Percentiles rank a stretch among this genome's conserved stretches.
These are phyloP conservation scores for Chondrilla cf. caribensis DNA, from an alignment of 37 sponge, comb jelly and placozoan species.

Conservation along the genomic window DNA sequence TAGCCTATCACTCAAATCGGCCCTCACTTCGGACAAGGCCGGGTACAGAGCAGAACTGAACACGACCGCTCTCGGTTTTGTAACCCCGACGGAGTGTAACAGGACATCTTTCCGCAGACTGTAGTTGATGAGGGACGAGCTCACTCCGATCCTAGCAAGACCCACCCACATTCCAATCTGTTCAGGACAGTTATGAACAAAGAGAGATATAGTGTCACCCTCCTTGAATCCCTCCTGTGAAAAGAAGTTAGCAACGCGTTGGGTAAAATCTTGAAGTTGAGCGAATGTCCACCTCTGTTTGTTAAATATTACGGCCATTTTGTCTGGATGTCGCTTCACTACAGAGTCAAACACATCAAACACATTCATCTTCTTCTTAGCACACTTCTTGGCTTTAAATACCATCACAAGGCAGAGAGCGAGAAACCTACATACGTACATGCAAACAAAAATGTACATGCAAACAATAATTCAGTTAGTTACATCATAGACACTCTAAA, in stretches of 20 bases:
- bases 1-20: not conserved
- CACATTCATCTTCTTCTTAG: slow-evolving; percentile 4
- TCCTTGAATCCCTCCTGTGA: slow-evolving; percentile 24
- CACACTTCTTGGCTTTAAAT: no score
- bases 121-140: slow-evolving; percentile 77
- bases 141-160: slow-evolving; percentile 29
- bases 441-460: no score
- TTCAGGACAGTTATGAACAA: slow-evolving; percentile 67
- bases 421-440: no score
- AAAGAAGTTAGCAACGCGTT: slow-evolving; percentile 43
- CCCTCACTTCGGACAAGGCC: not conserved
- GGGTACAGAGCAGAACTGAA: slow-evolving; percentile 19
- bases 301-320: slow-evolving; percentile 51
- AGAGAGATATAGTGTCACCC: slow-evolving; percentile 71
- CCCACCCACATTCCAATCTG: slow-evolving; percentile 65
- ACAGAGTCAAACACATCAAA: slow-evolving; percentile 24
- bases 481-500: no score
- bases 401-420: no score
- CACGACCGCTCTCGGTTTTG: slow-evolving; percentile 55
- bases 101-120: slow-evolving; percentile 74
- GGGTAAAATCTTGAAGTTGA: slow-evolving; percentile 35
- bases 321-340: slow-evolving; percentile 35
- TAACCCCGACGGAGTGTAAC: slow-evolving; percentile 64
- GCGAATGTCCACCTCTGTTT: slow-evolving; percentile 52
- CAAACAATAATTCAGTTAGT: no score